Conservation (phyloP, 2,888 invertebrate genomes). For the Oscheius sp. region DNA sequence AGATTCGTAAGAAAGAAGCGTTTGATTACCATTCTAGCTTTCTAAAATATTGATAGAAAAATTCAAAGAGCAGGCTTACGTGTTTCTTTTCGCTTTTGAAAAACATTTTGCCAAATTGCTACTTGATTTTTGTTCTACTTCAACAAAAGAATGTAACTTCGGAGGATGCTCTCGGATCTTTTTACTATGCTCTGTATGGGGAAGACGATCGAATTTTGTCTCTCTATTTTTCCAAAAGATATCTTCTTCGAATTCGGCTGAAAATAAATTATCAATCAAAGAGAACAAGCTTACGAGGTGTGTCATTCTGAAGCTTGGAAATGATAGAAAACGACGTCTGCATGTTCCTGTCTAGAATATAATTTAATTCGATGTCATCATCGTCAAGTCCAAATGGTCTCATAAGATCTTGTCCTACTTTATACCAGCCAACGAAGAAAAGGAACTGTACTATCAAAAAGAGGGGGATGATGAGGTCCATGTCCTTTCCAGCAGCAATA, state of each 20-base stretch:
- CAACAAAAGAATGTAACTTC: conserved; percentile 54
- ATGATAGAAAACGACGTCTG: conserved; percentile 53
- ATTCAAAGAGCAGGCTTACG: too few species aligned
- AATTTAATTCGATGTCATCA: conserved; percentile 51
- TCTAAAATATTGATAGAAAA: too few species aligned
- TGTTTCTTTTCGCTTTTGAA: too few species aligned
- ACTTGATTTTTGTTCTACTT: conserved; percentile 43
- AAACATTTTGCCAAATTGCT: too few species aligned
- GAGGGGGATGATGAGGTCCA: conserved; percentile 52
- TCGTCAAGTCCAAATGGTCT: conserved; percentile 59
- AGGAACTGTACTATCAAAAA: conserved; percentile 58
- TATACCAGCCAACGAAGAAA: conserved; percentile 47
- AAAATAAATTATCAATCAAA: not conserved
- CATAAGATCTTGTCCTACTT: conserved; percentile 59
- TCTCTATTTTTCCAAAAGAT: conserved; percentile 43
- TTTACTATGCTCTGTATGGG: conserved; percentile 40
- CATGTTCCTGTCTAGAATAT: conserved; percentile 57
- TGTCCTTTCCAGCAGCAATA: conserved; percentile 36
- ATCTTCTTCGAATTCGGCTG: conserved; percentile 42
- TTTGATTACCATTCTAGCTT: too few species aligned
- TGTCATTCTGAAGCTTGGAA: conserved; percentile 40
- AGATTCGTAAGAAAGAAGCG: too few species aligned
- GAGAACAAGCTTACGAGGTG: conserved; percentile 37
- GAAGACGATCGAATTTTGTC: conserved; percentile 31
- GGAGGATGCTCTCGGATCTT: conserved; percentile 46